phyloP scores from a whole-genome alignment of 2,797 vertebrate genomes.

The Chaetophractus vellerosus region DNA sequence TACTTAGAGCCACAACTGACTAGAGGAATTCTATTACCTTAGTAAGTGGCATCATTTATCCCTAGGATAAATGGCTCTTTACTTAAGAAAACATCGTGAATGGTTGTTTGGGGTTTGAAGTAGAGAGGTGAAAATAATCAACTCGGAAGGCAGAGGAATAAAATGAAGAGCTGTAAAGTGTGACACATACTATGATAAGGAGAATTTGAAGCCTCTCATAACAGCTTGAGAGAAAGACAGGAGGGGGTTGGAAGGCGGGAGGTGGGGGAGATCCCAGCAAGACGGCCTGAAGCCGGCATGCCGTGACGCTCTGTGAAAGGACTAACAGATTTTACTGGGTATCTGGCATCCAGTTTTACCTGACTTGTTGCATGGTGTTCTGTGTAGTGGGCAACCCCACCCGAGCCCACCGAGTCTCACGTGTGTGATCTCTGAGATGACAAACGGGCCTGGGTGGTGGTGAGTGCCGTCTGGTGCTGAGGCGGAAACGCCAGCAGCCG shows the following conservation, averaged over 20 bases:
- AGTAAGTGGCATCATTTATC: neutral
- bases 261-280: neutral
- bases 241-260: rapidly evolving
- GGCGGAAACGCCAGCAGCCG: neutral
- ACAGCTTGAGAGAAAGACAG: neutral
- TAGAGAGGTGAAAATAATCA: neutral
- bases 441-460: neutral
- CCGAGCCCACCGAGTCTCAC: neutral
- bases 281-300: neutral
- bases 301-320: rapidly evolving
- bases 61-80: neutral
- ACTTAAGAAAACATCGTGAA: neutral
- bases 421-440: neutral
- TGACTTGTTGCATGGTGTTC: neutral
- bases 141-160: neutral
- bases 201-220: neutral
- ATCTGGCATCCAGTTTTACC: neutral
- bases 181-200: neutral
- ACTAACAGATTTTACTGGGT: neutral
- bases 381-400: neutral
- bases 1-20: neutral
- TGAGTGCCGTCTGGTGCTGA: neutral
- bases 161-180: neutral
- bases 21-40: neutral
- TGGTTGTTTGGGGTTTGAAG: neutral